Evolutionary conservation across 2,113 vertebrate genomes (phyloP), one percentile per base, ranked within the genome.

Genomic region (Oncorhynchus masou): DNA sequence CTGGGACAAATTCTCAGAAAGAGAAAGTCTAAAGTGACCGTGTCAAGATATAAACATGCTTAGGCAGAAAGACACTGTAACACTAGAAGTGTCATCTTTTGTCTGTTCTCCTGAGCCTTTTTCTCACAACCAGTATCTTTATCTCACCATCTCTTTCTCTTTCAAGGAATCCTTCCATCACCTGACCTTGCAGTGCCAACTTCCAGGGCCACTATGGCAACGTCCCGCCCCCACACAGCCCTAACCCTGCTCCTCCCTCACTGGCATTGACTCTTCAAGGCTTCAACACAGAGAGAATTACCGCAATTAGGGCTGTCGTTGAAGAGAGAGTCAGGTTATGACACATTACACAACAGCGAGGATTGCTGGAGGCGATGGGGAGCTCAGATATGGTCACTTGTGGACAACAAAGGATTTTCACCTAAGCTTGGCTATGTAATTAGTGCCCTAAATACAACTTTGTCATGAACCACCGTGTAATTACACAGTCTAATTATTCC

Each of bases 401-500:
- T 84, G 81, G 80, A 86, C 82, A 88, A 86, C 81, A 86, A 89
- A 88, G 79, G 78, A 76, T 82, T 69, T 82, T 69, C 68, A 74
- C 49, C 77, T 76, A 66, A 78, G 81, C 73, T 80, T 79, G 29
- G 81, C 74, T 76, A 64, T 84, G 83, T 85, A 81, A 79, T 87
- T 84, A 86, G 74, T 73, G 69, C 75, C 68, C 81, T 80, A 83
- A 86, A 87, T 64, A 83, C 80, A 84, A 84, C 54, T 75, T 82
- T 81, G 86, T 85, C 86, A 86, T 74, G 79, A 88, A 85, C 65
- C 64, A 77, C 67, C 12, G 16, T 86, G 72, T 81, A 87, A 87
- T 89, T 83, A 85, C 57, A 45, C 1, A 70, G 66, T 80, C 68
- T 86, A 76, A 92, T 90, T 86, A 84, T 85, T 76, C 86, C 79